Evolutionary conservation across 2,888 invertebrate species (phyloP), one percentile per base, ranked within the genome.

Genomic region (Syrphus vitripennis): DNA sequence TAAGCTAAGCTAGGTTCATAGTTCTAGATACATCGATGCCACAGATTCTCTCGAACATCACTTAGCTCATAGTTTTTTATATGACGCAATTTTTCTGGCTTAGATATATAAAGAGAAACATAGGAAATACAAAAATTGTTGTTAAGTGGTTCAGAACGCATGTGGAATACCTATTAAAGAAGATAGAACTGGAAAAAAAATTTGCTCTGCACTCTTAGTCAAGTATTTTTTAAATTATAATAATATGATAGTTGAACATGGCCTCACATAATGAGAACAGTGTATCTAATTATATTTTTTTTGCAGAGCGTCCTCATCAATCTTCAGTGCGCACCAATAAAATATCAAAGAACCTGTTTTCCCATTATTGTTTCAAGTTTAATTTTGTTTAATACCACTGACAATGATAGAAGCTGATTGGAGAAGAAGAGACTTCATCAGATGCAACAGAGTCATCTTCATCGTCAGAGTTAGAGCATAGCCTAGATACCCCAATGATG

Each of bases 321-420:
- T 78, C 72, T 74, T 34, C 42, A 42, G 59, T 53, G 79, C 55
- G 69, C 79, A 69, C 69, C 55, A 78, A 79, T 79, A 70, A 72
- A 78, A 69, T 69, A 83, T 48, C 74, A 40, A 34, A 31, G 50
- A 81, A 76, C 84, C 81, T 48, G 84, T 61, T 71, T 80, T 76
- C 71, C 34, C 76, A 84, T 84, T 84, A 84, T 81, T 81, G 65
- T 76, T 81, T 76, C 80, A 78, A 82, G 82, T 82, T 82, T 71
- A 77, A 82, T 82, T 59, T 50, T 77, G 72, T 78, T n/a, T 67
- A 67, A 83, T 72, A 77, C 24, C 53, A n/a, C n/a, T 29, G 45
- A 29, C 31, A 31, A 50, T 48, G 24, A 50, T 48, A 16, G 10
- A 67, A 69, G 76, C 45, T 69, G 31, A 40, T 26, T 63, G 42